phyloP scores from a whole-genome alignment of 1,140 invertebrate genomes.

The Calycopis cecrops region DNA sequence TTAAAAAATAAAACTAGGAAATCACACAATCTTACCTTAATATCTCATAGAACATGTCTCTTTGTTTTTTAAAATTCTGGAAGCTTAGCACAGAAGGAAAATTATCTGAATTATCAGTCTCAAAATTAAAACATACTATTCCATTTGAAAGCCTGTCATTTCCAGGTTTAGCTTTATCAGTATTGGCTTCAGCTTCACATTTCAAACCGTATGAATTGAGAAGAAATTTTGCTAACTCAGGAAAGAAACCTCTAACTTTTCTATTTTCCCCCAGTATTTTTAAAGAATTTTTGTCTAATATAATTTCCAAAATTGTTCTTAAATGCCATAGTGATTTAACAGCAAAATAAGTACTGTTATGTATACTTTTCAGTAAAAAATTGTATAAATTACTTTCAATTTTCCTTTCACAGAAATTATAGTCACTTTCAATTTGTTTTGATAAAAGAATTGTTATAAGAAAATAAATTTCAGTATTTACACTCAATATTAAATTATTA shows the following conservation, averaged over 20 bases:
- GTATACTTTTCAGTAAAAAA: conserved; percentile 52
- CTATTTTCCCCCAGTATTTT: conserved; percentile 63
- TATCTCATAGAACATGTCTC: conserved; percentile 88
- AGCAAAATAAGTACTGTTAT: conserved; percentile 68
- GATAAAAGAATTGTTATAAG: conserved; percentile 62
- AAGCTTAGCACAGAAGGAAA: conserved; percentile 86
- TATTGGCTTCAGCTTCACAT: conserved; percentile 44
- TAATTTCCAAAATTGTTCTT: conserved; percentile 47
- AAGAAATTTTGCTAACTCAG: conserved; percentile 60
- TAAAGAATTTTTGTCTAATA: conserved; percentile 60
- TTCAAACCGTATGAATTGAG: conserved; percentile 55
- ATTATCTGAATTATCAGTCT: conserved; percentile 89
- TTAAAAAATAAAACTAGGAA: conserved; percentile 14
- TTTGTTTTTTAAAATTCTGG: conserved; percentile 86
- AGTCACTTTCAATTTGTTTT: conserved; percentile 53
- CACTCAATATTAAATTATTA: conserved; percentile 61
- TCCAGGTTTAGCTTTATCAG: conserved; percentile 30
- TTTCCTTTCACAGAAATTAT: conserved; percentile 30
- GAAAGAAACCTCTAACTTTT: conserved; percentile 53
- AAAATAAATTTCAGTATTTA: conserved; percentile 65
- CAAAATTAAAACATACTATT: conserved; percentile 72
- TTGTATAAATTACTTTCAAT: conserved; percentile 32
- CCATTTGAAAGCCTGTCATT: conserved; percentile 38
- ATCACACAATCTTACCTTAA: conserved; percentile 71
- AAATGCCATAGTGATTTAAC: conserved; percentile 60